Conservation (phyloP, 2,888 invertebrate genomes). For the Platerodrilus igneus region DNA sequence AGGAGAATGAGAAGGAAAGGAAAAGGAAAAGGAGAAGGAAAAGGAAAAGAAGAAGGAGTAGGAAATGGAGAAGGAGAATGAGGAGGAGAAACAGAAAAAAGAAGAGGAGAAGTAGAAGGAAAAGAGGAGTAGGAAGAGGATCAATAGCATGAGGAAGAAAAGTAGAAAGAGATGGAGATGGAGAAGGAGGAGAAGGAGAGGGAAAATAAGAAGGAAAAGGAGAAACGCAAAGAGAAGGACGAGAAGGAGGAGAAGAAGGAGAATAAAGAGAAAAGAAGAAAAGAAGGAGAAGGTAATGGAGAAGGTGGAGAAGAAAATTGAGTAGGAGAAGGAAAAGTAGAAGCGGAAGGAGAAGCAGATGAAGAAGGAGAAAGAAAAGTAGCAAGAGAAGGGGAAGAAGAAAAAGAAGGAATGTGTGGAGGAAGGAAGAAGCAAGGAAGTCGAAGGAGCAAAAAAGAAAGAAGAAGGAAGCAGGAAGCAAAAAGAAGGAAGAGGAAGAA, state of each 20-base stretch:
- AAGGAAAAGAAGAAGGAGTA: background rate
- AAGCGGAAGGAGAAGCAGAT: too few species aligned
- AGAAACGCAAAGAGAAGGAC: constrained; percentile 3
- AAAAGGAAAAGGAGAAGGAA: background rate
- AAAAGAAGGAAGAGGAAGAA: too few species aligned
- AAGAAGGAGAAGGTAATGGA: background rate
- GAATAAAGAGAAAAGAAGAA: constrained; percentile 16
- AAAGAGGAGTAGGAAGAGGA: background rate
- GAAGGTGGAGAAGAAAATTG: too few species aligned
- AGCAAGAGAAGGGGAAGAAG: too few species aligned
- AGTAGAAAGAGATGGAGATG: background rate
- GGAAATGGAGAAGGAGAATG: background rate
- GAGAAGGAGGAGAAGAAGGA: constrained; percentile 9
- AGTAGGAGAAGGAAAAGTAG: too few species aligned
- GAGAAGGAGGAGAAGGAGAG: background rate
- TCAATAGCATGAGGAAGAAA: background rate
- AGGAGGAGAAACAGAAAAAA: background rate
- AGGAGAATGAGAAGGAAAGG: constrained; percentile 6
- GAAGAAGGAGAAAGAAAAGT: too few species aligned
- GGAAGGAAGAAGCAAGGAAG: too few species aligned
- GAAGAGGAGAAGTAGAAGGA: background rate
- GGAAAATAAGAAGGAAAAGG: background rate
- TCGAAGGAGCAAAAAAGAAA: too few species aligned
- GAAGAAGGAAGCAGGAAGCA: too few species aligned
- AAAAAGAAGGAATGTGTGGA: too few species aligned